Conservation (phyloP, 1,140 invertebrate species). For the Steinernema khuongi region DNA sequence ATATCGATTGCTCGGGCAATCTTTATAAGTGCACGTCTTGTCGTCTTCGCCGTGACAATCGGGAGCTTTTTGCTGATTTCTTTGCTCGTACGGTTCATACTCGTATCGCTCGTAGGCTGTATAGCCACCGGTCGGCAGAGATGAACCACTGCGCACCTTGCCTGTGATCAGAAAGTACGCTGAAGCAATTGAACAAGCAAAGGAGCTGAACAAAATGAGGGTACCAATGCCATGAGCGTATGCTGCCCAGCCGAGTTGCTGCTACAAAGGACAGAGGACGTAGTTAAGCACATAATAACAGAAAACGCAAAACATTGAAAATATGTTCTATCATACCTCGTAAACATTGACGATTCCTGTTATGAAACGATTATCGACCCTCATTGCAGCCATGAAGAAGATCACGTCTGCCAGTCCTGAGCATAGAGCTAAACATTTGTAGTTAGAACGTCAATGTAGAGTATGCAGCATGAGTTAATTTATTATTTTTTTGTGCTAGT, state of each 20-base stretch:
- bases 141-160: neutral
- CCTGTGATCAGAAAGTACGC: constrained; percentile 38
- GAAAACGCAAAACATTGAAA: constrained; percentile 24
- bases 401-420: constrained; percentile 46
- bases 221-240: constrained; percentile 49
- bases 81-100: neutral
- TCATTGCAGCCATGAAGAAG: constrained; percentile 44
- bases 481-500: too few species aligned
- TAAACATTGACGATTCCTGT: constrained; percentile 37
- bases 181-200: constrained; percentile 37
- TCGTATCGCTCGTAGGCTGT: constrained; percentile 1
- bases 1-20: neutral
- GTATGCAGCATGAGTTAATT: too few species aligned
- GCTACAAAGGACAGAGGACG: constrained; percentile 35
- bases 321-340: constrained; percentile 38
- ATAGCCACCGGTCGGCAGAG: neutral
- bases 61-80: neutral
- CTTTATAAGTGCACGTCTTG: neutral
- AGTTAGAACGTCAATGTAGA: neutral
- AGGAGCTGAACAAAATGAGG: constrained; percentile 28
- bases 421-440: constrained; percentile 35
- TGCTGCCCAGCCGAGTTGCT: constrained; percentile 46
- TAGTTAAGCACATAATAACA: neutral
- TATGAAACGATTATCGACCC: constrained; percentile 37
- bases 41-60: neutral